Conservation (phyloP, 2,797 vertebrate species). For the Parauchenoglanis punctatus region DNA sequence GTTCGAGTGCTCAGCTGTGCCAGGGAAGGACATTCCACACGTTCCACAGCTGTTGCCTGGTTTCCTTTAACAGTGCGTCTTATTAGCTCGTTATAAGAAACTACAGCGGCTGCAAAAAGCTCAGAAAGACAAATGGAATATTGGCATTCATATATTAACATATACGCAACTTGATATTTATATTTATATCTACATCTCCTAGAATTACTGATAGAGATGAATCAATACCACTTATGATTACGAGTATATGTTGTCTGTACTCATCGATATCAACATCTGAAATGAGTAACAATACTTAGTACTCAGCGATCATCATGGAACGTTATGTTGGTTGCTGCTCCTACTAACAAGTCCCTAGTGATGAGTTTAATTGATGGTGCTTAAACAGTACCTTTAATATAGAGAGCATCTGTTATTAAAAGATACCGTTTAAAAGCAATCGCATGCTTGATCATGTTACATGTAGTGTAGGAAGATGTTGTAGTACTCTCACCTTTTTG, state of each 20-base stretch:
- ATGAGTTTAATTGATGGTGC: neutral
- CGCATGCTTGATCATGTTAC: neutral
- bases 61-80: constrained; percentile 29
- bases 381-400: neutral
- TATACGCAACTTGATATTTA: neutral
- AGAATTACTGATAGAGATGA: neutral
- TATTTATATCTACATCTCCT: neutral
- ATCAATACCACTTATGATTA: neutral
- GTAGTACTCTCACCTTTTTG: too few species aligned
- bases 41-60: constrained; percentile 35
- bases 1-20: constrained; percentile 1
- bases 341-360: neutral
- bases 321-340: neutral
- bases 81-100: neutral
- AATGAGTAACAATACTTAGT: neutral
- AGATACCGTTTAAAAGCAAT: neutral
- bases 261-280: neutral
- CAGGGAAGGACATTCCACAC: constrained; percentile 28
- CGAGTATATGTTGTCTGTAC: neutral
- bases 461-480: neutral
- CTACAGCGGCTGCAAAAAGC: neutral
- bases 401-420: neutral
- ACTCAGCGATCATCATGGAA: neutral
- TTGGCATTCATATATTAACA: neutral
- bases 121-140: neutral